Evolutionary conservation across 2,888 invertebrate genomes (phyloP).

Genomic region (Melinaea marsaeus): DNA sequence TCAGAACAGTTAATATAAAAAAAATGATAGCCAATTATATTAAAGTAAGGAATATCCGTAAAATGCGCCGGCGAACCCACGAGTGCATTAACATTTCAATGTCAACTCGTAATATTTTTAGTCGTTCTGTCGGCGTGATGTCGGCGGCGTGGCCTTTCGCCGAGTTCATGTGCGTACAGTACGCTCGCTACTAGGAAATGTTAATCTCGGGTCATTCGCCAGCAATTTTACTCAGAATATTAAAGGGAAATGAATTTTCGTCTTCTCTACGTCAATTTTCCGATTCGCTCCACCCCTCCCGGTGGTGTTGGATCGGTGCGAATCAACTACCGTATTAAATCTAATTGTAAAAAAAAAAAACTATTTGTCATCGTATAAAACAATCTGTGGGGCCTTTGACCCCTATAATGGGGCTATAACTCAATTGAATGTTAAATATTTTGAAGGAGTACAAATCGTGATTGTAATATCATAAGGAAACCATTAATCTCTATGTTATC

Average conservation of each 20-base stretch:
- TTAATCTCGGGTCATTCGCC: slow-evolving; percentile 59
- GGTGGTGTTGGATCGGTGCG: slow-evolving; percentile 8
- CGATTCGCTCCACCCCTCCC: slow-evolving; percentile 10
- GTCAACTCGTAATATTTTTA: slow-evolving; percentile 77
- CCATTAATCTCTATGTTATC: slow-evolving; percentile 55
- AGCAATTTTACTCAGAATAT: slow-evolving; percentile 40
- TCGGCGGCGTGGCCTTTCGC: slow-evolving; percentile 34
- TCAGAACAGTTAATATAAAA: slow-evolving; percentile 65
- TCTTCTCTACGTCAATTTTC: slow-evolving; percentile 20
- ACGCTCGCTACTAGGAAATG: slow-evolving; percentile 58
- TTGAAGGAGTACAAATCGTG: slow-evolving; percentile 31
- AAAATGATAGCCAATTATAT: slow-evolving; percentile 47
- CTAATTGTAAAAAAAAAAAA: not conserved
- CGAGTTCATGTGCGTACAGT: slow-evolving; percentile 36
- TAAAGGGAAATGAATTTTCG: slow-evolving; percentile 33
- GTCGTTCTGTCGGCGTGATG: slow-evolving; percentile 53
- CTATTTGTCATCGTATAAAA: slow-evolving; percentile 23
- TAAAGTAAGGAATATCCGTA: slow-evolving; percentile 55
- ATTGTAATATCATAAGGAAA: slow-evolving; percentile 38
- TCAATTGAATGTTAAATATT: slow-evolving; percentile 34
- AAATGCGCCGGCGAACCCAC: slow-evolving; percentile 58
- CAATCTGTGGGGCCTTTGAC: slow-evolving; percentile 32
- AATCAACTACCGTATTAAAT: slow-evolving; percentile 13
- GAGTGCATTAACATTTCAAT: slow-evolving; percentile 78
- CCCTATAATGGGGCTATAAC: slow-evolving; percentile 26